Evolutionary conservation across 2,888 invertebrate genomes (phyloP).

Genomic region (Aphelenchoides bicaudatus): DNA sequence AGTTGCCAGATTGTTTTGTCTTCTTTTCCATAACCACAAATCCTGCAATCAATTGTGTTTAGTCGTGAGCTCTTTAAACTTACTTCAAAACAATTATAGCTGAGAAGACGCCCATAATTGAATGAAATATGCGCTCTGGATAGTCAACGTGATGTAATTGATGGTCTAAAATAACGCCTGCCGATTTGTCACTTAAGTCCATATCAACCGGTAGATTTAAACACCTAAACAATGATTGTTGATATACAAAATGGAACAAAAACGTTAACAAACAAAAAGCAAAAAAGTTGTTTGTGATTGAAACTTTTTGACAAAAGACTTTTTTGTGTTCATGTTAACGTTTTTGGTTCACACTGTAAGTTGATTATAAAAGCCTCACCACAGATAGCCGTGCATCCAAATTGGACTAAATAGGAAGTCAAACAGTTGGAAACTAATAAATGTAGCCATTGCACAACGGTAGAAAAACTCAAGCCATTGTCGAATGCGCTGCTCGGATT

Average conservation of each 20-base stretch:
- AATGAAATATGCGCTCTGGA: conserved; percentile 22
- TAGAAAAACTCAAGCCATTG: conserved; percentile 24
- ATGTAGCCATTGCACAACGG: conserved; percentile 28
- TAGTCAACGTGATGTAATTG: conserved; percentile 25
- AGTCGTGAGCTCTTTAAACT: neutral
- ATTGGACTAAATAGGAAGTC: conserved; percentile 42
- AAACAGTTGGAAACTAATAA: conserved; percentile 36
- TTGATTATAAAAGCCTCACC: conserved; percentile 22
- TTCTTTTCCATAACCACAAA: conserved; percentile 16
- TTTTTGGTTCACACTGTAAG: too few relatives aligned
- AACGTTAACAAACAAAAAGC: neutral
- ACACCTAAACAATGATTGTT: conserved; percentile 24
- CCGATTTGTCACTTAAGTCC: conserved; percentile 37
- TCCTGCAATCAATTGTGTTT: conserved; percentile 23
- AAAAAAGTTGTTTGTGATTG: too few relatives aligned
- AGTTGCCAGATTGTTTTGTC: conserved; percentile 32
- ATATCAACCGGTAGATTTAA: conserved; percentile 33
- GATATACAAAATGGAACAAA: neutral
- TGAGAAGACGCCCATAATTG: conserved; percentile 18
- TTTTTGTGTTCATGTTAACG: too few relatives aligned
- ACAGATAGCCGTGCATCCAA: conserved; percentile 44
- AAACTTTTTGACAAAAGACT: too few relatives aligned
- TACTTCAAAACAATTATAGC: conserved; percentile 29
- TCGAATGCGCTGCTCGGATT: conserved; percentile 20
- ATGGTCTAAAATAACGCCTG: conserved; percentile 38